Base-by-base conservation (phyloP, 1,140 invertebrate genomes). In the Bactericera cockerelli region DNA sequence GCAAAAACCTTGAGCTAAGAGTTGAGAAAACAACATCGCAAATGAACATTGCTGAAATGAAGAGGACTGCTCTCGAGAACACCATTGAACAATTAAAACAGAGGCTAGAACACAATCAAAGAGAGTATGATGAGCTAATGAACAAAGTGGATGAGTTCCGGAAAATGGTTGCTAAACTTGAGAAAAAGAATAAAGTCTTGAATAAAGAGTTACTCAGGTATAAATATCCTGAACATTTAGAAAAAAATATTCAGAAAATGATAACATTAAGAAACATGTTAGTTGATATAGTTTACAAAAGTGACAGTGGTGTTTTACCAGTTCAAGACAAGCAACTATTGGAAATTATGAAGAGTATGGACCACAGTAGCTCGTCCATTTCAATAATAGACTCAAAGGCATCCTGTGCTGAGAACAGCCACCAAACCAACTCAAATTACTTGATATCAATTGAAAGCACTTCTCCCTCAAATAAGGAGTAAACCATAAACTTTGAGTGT, bases 171-270 rank as follows among this genome's bases (percentile, higher is more conserved):
- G 6, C n/a, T 49, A 49, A 49, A 49, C 22, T 49, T 4, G 8
- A 49, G 19, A 49, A 49, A 10, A 22, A 49, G 22, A 49, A 49
- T 49, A 49, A 49, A 49, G n/a, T 8, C 19, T n/a, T 49, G n/a
- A 49, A n/a, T 8, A 22, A 49, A 49, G 42, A 49, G 19, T 16
- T 49, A 8, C 4, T 49, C 42, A 49, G 19, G 19, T 49, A 49
- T 16, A 49, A 49, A n/a, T 49, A 49, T n/a, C 42, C 42, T 16
- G 22, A 10, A 4, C 22, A 22, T 22, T n/a, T 49, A 22, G 42
- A 49, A 16, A 49, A 49, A n/a, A 49, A 22, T 16, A 49, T 49
- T 22, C n/a, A 49, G 42, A 49, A 49, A 49, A 16, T 49, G n/a
- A 49, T 49, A 49, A 8, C n/a, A 49, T n/a, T 19, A 19, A 49